phyloP scores from a whole-genome alignment of 2,888 invertebrate genomes.

The Aleiodes alternator region DNA sequence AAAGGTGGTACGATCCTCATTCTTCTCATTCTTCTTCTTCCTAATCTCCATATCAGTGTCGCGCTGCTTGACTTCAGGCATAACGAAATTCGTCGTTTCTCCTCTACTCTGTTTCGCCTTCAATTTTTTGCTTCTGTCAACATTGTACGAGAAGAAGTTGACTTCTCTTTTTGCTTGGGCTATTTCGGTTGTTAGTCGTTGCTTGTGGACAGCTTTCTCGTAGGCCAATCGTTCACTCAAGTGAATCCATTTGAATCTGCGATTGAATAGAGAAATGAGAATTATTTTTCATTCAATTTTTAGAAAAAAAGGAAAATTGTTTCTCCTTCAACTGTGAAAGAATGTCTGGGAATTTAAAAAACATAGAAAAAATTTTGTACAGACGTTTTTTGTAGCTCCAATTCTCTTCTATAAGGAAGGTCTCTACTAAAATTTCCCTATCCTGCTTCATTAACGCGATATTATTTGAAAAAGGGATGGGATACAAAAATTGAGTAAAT shows the following conservation, averaged over 20 bases:
- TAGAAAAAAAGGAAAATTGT: background rate
- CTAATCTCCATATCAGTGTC: conserved; percentile 71
- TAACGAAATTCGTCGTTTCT: conserved; percentile 56
- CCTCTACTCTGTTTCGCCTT: conserved; percentile 75
- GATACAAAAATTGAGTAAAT: too few relatives aligned
- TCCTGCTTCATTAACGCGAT: too few relatives aligned
- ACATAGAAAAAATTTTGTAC: too few relatives aligned
- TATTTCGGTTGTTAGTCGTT: conserved; percentile 90
- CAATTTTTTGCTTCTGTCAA: conserved; percentile 86
- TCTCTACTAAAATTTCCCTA: too few relatives aligned
- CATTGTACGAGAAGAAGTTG: conserved; percentile 88
- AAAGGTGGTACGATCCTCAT: conserved; percentile 64
- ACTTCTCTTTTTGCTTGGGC: conserved; percentile 94
- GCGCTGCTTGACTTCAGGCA: conserved; percentile 67
- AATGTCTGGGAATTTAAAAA: too few relatives aligned
- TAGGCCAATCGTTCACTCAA: conserved; percentile 94
- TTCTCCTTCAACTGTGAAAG: too few relatives aligned
- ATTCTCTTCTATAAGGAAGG: too few relatives aligned
- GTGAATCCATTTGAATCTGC: conserved; percentile 96
- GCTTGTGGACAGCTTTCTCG: conserved; percentile 92
- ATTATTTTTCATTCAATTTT: conserved; percentile 7
- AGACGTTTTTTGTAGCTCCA: too few relatives aligned
- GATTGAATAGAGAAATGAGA: conserved; percentile 48
- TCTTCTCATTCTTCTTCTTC: conserved; percentile 57
- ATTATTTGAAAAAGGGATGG: too few relatives aligned